Conservation (phyloP, 2,888 invertebrate genomes). For the Rhimphoctona megacephalus region DNA sequence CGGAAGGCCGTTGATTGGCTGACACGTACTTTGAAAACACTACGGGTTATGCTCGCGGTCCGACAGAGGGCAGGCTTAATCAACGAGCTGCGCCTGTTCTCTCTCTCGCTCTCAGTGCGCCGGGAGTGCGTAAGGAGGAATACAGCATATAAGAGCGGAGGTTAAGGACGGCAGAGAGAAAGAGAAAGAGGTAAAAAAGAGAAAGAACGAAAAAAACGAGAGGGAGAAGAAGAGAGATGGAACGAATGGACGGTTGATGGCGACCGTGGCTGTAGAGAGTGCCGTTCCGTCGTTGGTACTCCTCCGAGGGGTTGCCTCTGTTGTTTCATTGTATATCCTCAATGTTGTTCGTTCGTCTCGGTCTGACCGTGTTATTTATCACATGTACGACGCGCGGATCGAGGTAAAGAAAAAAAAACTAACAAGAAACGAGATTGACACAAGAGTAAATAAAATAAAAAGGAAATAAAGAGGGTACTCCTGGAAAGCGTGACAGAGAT, state of each 20-base stretch:
- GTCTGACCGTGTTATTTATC: conserved; percentile 21
- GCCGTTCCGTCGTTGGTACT: conserved; percentile 56
- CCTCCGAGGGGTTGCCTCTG: conserved; percentile 42
- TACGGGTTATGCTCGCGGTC: conserved; percentile 61
- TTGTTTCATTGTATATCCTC: conserved; percentile 17
- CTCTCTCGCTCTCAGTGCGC: conserved; percentile 61
- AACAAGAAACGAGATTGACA: neutral
- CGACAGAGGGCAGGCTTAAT: conserved; percentile 64
- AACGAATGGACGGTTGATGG: conserved; percentile 57
- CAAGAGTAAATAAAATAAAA: neutral
- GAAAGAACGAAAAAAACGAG: conserved; percentile 35
- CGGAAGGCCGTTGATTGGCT: conserved; percentile 77
- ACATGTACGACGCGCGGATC: conserved; percentile 9
- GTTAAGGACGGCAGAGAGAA: conserved; percentile 29
- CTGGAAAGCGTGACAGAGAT: conserved; percentile 30
- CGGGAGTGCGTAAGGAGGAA: conserved; percentile 52
- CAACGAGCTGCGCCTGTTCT: conserved; percentile 28
- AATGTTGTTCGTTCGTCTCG: conserved; percentile 38
- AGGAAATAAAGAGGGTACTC: neutral
- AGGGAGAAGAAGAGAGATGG: conserved; percentile 39
- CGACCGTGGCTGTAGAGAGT: conserved; percentile 66
- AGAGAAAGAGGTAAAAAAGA: conserved; percentile 40
- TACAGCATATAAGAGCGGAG: conserved; percentile 37
- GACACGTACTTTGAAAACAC: conserved; percentile 71
- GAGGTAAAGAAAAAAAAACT: conserved; percentile 23